Evolutionary conservation across 2,113 vertebrate genomes (phyloP).

Genomic region (Crotalus horridus): DNA sequence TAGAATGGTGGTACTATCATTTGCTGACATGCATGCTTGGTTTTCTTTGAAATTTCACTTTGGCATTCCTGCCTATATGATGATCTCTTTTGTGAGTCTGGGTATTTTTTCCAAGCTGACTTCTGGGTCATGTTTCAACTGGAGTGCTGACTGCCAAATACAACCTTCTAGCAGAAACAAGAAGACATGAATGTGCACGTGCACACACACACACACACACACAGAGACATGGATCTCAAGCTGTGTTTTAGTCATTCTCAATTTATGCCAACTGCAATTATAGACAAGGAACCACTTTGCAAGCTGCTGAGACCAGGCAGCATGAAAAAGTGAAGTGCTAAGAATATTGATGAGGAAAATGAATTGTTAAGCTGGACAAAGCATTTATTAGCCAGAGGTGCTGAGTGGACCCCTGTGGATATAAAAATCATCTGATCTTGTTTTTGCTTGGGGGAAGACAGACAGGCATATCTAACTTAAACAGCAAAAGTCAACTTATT

Average conservation of each 20-base stretch:
- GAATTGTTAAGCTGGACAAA: slow-evolving; percentile 29
- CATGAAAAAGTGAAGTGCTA: slow-evolving; percentile 7
- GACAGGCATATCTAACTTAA: neutral
- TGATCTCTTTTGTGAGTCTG: neutral
- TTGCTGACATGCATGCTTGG: neutral
- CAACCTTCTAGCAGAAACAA: neutral
- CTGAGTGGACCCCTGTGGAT: slow-evolving; percentile 18
- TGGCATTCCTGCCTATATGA: neutral
- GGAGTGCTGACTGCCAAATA: neutral
- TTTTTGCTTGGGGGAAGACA: slow-evolving; percentile 10
- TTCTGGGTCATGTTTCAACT: neutral
- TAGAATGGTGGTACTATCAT: neutral
- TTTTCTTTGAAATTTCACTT: neutral
- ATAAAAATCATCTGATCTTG: slow-evolving; percentile 26
- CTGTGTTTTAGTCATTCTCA: neutral
- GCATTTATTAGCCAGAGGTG: slow-evolving; percentile 23
- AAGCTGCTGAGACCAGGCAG: neutral
- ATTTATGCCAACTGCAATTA: slow-evolving; percentile 5
- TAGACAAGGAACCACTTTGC: neutral
- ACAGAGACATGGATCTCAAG: neutral
- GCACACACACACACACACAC: neutral
- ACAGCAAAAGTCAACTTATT: slow-evolving; percentile 13
- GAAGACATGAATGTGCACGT: neutral
- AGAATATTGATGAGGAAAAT: slow-evolving; percentile 31
- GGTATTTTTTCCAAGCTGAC: neutral